Conservation (phyloP, 30 jellyfish, hydroid and myxozoan species). For the Aurelia aurita region DNA sequence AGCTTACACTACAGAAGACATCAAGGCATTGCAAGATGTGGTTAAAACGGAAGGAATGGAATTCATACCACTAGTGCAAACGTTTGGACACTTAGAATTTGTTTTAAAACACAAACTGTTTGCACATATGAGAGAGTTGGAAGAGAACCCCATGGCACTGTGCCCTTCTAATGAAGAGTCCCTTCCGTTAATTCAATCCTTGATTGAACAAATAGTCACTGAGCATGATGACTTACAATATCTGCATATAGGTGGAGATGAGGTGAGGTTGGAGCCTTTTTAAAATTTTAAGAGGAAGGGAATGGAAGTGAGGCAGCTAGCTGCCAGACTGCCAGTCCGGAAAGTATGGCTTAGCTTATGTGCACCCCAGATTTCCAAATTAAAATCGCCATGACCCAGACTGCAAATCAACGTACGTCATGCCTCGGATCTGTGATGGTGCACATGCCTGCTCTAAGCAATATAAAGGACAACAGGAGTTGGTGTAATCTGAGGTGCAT, state of each 20-base stretch:
- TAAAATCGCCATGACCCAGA: too few relatives aligned
- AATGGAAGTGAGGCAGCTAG: too few relatives aligned
- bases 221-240: slow-evolving; percentile 78
- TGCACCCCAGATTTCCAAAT: too few relatives aligned
- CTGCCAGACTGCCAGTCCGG: too few relatives aligned
- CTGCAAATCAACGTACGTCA: too few relatives aligned
- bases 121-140: slow-evolving; percentile 79
- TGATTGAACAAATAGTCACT: slow-evolving; percentile 85
- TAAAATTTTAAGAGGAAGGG: too few relatives aligned
- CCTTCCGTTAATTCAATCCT: slow-evolving; percentile 64
- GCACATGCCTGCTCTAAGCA: too few relatives aligned
- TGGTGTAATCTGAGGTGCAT: too few relatives aligned
- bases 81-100: slow-evolving; percentile 95
- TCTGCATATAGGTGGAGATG: slow-evolving; percentile 97
- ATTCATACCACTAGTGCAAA: slow-evolving; percentile 85
- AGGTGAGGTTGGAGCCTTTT: slow-evolving; percentile 31
- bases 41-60: slow-evolving; percentile 86
- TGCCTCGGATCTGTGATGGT: too few relatives aligned
- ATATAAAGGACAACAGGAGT: too few relatives aligned
- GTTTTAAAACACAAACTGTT: slow-evolving; percentile 75
- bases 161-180: slow-evolving; percentile 94
- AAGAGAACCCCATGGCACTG: slow-evolving; percentile 76
- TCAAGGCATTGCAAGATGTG: slow-evolving; percentile 71
- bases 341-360: too few relatives aligned
- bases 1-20: slow-evolving; percentile 81